Percentiles rank a stretch among this genome's conserved stretches.
Evolutionary conservation across 2,797 vertebrate species (phyloP).

Genomic region (Lutjanus argentimaculatus): DNA sequence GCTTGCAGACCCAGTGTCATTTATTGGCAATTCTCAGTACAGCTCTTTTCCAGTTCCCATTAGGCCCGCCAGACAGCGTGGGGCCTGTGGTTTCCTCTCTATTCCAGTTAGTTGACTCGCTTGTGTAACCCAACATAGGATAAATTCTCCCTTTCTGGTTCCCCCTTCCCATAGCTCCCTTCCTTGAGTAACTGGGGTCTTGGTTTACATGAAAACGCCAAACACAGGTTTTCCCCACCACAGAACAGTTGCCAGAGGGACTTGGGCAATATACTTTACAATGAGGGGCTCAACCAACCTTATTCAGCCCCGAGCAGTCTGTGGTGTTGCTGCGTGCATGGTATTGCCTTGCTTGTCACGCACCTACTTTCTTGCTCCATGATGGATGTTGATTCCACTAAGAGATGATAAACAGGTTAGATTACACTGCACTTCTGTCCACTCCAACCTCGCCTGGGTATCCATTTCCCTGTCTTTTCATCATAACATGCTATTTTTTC

Average conservation of each 20-base stretch:
- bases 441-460: conserved; percentile 32
- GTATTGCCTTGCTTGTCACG: conserved; percentile 57
- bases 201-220: conserved; percentile 67
- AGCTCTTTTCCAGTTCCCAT: conserved; percentile 69
- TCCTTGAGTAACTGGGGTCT: conserved; percentile 48
- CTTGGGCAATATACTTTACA: conserved; percentile 61
- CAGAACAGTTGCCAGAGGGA: conserved; percentile 63
- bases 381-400: conserved; percentile 64
- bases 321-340: conserved; percentile 38
- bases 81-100: conserved; percentile 83
- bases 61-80: conserved; percentile 77
- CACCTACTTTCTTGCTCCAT: conserved; percentile 36
- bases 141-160: conserved; percentile 48
- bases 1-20: conserved; percentile 40
- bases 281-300: conserved; percentile 44
- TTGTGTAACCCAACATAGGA: conserved; percentile 62
- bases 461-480: conserved; percentile 56
- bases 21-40: conserved; percentile 49
- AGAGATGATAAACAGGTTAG: conserved; percentile 70
- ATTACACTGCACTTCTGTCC: conserved; percentile 57
- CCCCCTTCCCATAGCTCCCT: conserved; percentile 33
- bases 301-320: conserved; percentile 34
- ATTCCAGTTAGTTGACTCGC: conserved; percentile 52
- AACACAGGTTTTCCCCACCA: conserved; percentile 66
- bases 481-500: conserved; percentile 45